Base-by-base conservation (phyloP, 2,888 invertebrate genomes). In the Tetropium fuscum region DNA sequence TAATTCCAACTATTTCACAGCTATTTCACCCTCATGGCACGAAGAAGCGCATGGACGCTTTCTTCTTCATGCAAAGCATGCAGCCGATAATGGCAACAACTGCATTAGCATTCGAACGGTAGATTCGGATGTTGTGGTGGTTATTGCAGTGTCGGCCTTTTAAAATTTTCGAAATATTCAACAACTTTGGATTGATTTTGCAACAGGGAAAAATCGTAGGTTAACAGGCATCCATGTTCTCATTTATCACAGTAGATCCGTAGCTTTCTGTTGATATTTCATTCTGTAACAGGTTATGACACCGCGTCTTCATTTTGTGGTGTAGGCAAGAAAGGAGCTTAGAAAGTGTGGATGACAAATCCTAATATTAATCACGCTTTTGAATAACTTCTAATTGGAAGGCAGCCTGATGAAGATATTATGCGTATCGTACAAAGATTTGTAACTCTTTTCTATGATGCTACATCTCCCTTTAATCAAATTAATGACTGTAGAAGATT, bases 41-140 rank as follows among this genome's bases (percentile, higher is more conserved):
- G 32, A 56, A 56, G 40, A 40, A 56, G 41, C 41, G 48, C 48
- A 56, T 30, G 20, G 49, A 8, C 27, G 18, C 22, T 18, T 56
- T 38, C 55, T 48, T n/a, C 48, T 55, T 8, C 40, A 56, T 20
- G 34, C 13, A 10, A 47, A 55, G 16, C 38, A 55, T 55, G 47
- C 45, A 47, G 41, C 32, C 41, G 36, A 22, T 47, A 47, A 47
- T 55, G 41, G 49, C 18, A 27, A 56, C 16, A 43, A 16, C 13
- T 48, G 19, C 15, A 20, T 44, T 1, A 51, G n/a, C 30, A 30
- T 30, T 30, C 27, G 27, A 3, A 27, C 27, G 3, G 27, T 27
- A 6, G 27, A 3, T 32, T 57, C 41, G 20, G 41, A 49, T 41
- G 41, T 57, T 22, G 1, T 48, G n/a, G n/a, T n/a, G 0, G 43